Base-by-base conservation (phyloP, 2,797 vertebrate species). In the Manis crassicaudata region DNA sequence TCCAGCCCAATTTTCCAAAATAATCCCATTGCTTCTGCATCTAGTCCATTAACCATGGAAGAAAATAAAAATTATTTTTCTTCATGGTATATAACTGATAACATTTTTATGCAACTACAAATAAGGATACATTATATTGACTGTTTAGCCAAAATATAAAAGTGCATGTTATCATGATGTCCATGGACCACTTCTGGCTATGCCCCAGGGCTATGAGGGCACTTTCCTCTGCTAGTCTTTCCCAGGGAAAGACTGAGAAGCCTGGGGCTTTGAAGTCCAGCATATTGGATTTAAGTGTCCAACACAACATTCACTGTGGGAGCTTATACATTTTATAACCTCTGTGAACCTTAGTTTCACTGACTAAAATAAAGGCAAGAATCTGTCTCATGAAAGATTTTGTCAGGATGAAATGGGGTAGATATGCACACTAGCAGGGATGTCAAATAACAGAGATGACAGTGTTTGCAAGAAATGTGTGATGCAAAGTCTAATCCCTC, bases 401-500 rank as follows among this genome's bases (percentile, higher is more conserved):
- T 84, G 65, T 73, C 72, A 37, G 56, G 40, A 80, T 72, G 35
- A 86, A 68, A 76, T 52, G 87, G 81, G 23, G 37, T 20, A 25
- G 50, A 12, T 29, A 37, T 10, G 13, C 27, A 21, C n/a, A 35
- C 92, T 20, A 77, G 76, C 17, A 56, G 65, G 2, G 0, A 5
- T 6, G 40, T 86, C 73, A 75, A 29, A 77, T 8, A 67, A 27
- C 3, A 50, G 37, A 32, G 91, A 43, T 1, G 7, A 89, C 7
- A 67, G 25, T 50, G 37, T 76, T 90, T 95, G 65, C 29, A 82
- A 17, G 16, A 76, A 94, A 37, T 12, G 0, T 13, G n/a, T 87
- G n/a, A 50, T 29, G 40, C 87, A 81, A 62, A 84, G 27, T 54
- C 54, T 23, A 77, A 60, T 58, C 62, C 60, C 95, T 68, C 98